Evolutionary conservation across 30 jellyfish, hydroid and myxozoan genomes (phyloP).

Genomic region (Cassiopea andromeda): DNA sequence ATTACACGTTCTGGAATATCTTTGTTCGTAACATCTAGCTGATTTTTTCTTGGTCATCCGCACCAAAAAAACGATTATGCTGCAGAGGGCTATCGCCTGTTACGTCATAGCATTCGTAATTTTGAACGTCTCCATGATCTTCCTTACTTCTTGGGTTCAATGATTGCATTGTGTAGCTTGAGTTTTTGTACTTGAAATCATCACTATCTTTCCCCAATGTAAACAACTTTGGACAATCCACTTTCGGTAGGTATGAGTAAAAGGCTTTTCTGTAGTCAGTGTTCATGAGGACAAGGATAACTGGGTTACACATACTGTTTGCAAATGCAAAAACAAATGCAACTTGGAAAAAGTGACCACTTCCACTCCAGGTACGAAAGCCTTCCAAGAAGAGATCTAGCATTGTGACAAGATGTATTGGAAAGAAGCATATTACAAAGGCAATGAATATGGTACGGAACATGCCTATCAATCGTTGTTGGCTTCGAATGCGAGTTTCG

Average conservation of each 20-base stretch:
- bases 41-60: not conserved
- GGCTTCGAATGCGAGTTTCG: slow-evolving; percentile 78
- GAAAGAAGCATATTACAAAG: slow-evolving; percentile 76
- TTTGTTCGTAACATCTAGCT: not conserved
- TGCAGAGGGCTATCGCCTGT: slow-evolving; percentile 42
- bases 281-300: slow-evolving; percentile 73
- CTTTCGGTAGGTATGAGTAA: slow-evolving; percentile 55
- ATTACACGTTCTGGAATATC: not conserved
- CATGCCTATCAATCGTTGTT: slow-evolving; percentile 73
- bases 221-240: slow-evolving; percentile 33
- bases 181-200: slow-evolving; percentile 32
- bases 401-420: slow-evolving; percentile 68
- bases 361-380: slow-evolving; percentile 56
- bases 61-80: not conserved
- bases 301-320: slow-evolving; percentile 83
- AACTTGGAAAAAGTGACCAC: slow-evolving; percentile 53
- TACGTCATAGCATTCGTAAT: slow-evolving; percentile 33
- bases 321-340: slow-evolving; percentile 68
- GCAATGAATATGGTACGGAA: slow-evolving; percentile 78
- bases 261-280: slow-evolving; percentile 77
- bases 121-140: slow-evolving; percentile 16
- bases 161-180: slow-evolving; percentile 35
- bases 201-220: not conserved
- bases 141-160: slow-evolving; percentile 32
- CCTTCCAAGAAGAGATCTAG: slow-evolving; percentile 22